Percentiles rank a stretch among this genome's conserved stretches.
phyloP scores from a whole-genome alignment of 2,888 invertebrate species.

The Junonia oenone region DNA sequence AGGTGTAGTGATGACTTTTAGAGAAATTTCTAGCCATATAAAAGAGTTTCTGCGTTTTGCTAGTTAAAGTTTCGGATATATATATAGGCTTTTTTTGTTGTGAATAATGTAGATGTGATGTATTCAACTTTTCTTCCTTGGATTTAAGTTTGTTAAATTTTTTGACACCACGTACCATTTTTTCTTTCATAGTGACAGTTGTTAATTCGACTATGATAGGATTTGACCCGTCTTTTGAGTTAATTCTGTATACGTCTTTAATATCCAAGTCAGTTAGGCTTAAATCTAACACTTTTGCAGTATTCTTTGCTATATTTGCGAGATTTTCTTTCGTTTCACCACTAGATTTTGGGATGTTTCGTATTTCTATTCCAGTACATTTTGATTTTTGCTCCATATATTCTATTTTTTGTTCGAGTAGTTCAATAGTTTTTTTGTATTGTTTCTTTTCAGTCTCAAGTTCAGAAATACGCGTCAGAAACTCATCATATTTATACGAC shows the following conservation, averaged over 20 bases:
- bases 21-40: background rate
- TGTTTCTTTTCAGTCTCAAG: background rate
- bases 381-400: background rate
- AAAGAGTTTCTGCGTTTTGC: background rate
- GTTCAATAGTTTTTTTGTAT: background rate
- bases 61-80: background rate
- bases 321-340: background rate
- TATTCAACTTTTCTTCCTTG: conserved; percentile 3
- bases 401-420: background rate
- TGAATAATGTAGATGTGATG: background rate
- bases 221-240: background rate
- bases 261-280: background rate
- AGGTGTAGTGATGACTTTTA: background rate
- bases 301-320: background rate
- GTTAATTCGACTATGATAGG: background rate
- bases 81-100: background rate
- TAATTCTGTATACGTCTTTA: conserved; percentile 1
- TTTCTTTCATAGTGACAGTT: conserved; percentile 1
- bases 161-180: background rate
- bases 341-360: background rate
- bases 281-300: background rate
- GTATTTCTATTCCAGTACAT: background rate
- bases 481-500: conserved; percentile 1
- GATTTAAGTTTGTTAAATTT: background rate
- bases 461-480: background rate